Base-by-base conservation (phyloP, 2,113 vertebrate species). In the Plecotus auritus region DNA sequence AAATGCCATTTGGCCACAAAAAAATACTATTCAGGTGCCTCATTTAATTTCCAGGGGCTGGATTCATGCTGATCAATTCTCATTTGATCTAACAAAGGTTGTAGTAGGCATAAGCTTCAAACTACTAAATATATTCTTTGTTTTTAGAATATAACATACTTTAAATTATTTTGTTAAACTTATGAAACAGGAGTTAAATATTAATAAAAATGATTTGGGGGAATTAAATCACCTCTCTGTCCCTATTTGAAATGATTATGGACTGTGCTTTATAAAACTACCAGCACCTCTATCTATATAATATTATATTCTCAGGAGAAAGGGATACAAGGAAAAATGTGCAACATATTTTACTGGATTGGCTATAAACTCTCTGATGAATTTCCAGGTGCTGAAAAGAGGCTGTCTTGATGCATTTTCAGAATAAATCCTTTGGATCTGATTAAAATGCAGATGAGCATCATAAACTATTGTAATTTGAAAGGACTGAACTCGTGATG, bases 381-480 rank as follows among this genome's bases (percentile, higher is more conserved):
- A 91, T 97, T 97, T 97, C 91, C 95, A 97, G 96, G 87, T 97
- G 72, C 85, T 95, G 81, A 97, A 97, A 98, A 98, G 96, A 94
- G 77, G 89, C 47, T 96, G 97, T 93, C 88, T 93, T 97, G 56
- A 96, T 96, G 86, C 93, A 95, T 97, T 98, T 97, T 87, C 95
- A 92, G 47, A 97, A 98, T 96, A 97, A 98, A 97, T 98, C 59
- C 86, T 98, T 94, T 94, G 95, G 93, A 97, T 97, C 96, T 98
- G 97, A 97, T 98, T 98, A 98, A 98, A 98, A 98, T 98, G 97
- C 69, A 98, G 96, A 97, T 97, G 37, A 98, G 82, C 45, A 95
- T 94, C 91, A 97, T 98, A 98, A 98, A 97, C 76, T 89, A 96
- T 95, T 97, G 42, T 97, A 97, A 98, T 97, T 96, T 97, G 87